Evolutionary conservation across 2,888 invertebrate species (phyloP).

Genomic region (Mythimna pallens): DNA sequence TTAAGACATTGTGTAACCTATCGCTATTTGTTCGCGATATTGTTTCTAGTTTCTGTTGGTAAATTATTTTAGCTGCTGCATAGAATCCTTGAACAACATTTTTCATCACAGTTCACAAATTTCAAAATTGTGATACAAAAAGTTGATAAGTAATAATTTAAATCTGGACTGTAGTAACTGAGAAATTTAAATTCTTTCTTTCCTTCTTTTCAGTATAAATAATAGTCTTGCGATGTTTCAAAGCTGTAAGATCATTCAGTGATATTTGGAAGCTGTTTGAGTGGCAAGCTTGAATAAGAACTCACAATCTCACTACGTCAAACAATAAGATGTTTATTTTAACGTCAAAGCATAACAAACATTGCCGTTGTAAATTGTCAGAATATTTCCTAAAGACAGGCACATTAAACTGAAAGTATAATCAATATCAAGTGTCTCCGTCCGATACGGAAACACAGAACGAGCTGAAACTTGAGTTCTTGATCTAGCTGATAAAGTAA

Average conservation of each 20-base stretch:
- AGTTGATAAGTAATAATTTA: neutral
- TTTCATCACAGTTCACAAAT: neutral
- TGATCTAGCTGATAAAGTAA: slow-evolving; percentile 40
- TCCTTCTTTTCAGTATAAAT: neutral
- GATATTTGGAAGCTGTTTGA: too few relatives aligned
- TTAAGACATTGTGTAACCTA: slow-evolving; percentile 30
- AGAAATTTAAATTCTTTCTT: neutral
- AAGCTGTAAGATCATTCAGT: neutral
- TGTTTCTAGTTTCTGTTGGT: neutral
- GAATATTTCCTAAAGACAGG: slow-evolving; percentile 15
- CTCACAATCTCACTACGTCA: neutral
- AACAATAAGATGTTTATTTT: neutral
- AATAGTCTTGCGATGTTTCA: neutral
- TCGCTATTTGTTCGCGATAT: slow-evolving; percentile 39
- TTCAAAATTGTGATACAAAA: neutral
- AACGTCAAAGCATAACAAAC: neutral
- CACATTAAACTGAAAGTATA: slow-evolving; percentile 16
- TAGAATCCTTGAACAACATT: neutral
- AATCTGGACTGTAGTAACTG: neutral
- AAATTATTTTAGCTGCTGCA: neutral
- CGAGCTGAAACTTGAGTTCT: slow-evolving; percentile 23
- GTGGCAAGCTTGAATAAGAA: too few relatives aligned
- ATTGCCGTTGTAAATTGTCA: slow-evolving; percentile 15
- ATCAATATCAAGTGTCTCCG: slow-evolving; percentile 48
- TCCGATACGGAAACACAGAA: slow-evolving; percentile 45